These are phyloP conservation scores for Dryoscopus gambensis DNA, from an alignment of 2,113 vertebrate genomes.

Conservation along the genomic window DNA sequence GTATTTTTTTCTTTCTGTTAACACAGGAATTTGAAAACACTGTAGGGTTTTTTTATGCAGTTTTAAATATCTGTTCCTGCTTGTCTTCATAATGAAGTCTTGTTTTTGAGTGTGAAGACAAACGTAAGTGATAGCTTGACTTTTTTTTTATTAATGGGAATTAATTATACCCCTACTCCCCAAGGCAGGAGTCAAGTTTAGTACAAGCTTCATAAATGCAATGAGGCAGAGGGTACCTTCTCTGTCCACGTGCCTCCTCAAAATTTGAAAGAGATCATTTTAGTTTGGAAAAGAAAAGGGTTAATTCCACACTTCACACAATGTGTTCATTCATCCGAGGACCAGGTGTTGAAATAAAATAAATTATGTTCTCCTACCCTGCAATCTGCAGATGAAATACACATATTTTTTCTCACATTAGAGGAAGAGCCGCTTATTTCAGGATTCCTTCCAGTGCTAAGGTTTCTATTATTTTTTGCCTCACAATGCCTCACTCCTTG, in stretches of 20 bases:
- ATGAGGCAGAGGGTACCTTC: neutral
- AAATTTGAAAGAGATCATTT: neutral
- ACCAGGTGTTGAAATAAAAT: neutral
- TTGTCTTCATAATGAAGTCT: neutral
- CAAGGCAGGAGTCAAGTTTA: neutral
- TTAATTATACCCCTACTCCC: neutral
- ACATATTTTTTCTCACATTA: neutral
- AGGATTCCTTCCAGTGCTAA: neutral
- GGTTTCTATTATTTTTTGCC: neutral
- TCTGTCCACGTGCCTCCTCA: neutral
- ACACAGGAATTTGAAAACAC: neutral
- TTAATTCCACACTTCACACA: neutral
- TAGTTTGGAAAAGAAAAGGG: neutral
- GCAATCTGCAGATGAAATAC: neutral
- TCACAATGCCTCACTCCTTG: neutral
- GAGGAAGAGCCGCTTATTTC: neutral
- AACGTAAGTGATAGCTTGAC: neutral
- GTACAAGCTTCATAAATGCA: neutral
- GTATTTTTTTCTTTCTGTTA: neutral
- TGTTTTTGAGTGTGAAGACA: neutral
- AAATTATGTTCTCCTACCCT: neutral
- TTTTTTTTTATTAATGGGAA: neutral
- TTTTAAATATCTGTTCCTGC: neutral
- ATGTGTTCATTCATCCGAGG: neutral
- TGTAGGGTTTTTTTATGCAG: fast-evolving